phyloP scores from a whole-genome alignment of 30 jellyfish, hydroid and myxozoan genomes.

The Hydractinia symbiolongicarpus region DNA sequence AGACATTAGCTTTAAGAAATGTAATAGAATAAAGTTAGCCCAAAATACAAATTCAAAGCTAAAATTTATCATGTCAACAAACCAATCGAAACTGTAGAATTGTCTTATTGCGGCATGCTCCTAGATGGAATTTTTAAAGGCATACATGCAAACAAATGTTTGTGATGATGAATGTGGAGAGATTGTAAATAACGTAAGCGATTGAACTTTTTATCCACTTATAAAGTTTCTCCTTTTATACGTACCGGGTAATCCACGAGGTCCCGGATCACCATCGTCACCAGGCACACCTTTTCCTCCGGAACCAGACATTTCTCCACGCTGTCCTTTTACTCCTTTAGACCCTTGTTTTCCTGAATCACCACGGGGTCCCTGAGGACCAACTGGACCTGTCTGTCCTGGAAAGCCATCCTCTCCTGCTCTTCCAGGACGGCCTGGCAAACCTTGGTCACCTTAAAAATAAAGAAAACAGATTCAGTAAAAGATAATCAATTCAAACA shows the following conservation, averaged over 20 bases:
- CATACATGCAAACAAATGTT: too few species aligned
- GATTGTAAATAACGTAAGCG: too few species aligned
- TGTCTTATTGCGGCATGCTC: too few species aligned
- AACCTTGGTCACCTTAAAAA: conserved; percentile 11
- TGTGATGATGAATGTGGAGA: too few species aligned
- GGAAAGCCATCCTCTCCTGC: conserved; percentile 51
- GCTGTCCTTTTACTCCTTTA: conserved; percentile 55
- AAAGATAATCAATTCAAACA: neutral
- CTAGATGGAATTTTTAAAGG: too few species aligned
- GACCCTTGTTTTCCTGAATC: conserved; percentile 26
- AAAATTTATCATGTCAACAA: too few species aligned
- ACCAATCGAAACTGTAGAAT: too few species aligned
- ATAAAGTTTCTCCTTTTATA: neutral
- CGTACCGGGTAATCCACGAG: conserved; percentile 88
- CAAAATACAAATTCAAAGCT: too few species aligned
- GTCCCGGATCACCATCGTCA: conserved; percentile 58
- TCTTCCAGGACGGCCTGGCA: conserved; percentile 15
- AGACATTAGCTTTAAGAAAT: too few species aligned
- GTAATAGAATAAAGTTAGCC: too few species aligned
- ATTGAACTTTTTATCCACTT: too few species aligned
- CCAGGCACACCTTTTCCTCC: conserved; percentile 60
- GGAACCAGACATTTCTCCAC: conserved; percentile 30
- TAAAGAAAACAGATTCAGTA: neutral
- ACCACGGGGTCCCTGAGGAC: conserved; percentile 50
- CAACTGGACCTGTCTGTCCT: conserved; percentile 37